These are phyloP conservation scores for Tenebrosternarchus preto DNA, from an alignment of 2,113 vertebrate genomes.

Conservation along the genomic window DNA sequence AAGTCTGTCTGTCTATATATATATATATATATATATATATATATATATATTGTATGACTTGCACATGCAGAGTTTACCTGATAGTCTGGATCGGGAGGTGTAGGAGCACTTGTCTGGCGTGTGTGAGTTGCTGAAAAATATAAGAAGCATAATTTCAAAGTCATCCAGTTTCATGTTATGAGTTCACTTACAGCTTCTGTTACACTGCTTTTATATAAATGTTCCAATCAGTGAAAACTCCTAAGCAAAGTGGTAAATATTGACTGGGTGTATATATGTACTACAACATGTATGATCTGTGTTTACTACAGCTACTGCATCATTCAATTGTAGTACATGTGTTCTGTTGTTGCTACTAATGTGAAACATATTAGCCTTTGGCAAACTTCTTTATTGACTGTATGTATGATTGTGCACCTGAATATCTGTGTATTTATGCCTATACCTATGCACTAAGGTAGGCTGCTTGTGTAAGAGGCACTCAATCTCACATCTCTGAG, in stretches of 20 bases:
- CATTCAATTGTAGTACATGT: no score
- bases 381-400: background rate
- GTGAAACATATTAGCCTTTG: no score
- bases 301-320: background rate
- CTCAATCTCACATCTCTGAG: conserved; percentile 20
- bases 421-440: conserved; percentile 18
- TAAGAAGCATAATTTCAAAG: background rate
- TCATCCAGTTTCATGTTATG: no score
- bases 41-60: no score
- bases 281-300: background rate
- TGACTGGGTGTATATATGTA: background rate
- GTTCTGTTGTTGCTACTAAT: no score
- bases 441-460: background rate
- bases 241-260: background rate
- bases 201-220: no score
- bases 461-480: background rate
- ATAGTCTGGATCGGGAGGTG: conserved; percentile 55
- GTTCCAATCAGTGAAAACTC: no score
- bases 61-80: conserved; percentile 57
- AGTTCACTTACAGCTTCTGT: no score
- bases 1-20: background rate
- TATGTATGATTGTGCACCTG: background rate
- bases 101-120: conserved; percentile 10
- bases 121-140: conserved; percentile 34
- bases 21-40: no score